Evolutionary conservation across 1,140 invertebrate species (phyloP).

Genomic region (Drosophila hydei): DNA sequence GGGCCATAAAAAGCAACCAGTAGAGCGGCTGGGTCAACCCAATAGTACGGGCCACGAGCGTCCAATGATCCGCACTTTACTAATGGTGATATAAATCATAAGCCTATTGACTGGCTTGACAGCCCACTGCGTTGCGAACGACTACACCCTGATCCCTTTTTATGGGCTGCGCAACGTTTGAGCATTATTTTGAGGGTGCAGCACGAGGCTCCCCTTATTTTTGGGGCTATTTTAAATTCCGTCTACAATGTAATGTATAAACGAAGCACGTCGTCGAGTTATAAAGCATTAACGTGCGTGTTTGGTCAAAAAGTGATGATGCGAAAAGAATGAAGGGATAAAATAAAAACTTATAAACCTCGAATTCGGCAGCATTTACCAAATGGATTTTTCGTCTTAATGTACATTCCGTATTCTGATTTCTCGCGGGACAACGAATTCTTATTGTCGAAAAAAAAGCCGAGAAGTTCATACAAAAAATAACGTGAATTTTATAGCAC

Average conservation of each 20-base stretch:
- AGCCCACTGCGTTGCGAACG: slow-evolving; percentile 44
- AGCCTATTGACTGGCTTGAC: slow-evolving; percentile 69
- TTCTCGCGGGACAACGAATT: background rate
- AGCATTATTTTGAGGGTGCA: slow-evolving; percentile 41
- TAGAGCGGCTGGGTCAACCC: background rate
- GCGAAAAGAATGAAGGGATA: slow-evolving; percentile 16
- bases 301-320: slow-evolving; percentile 46
- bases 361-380: slow-evolving; percentile 10
- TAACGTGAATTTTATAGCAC: slow-evolving; percentile 13
- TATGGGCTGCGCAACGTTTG: slow-evolving; percentile 71
- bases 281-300: slow-evolving; percentile 58
- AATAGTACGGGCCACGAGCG: slow-evolving; percentile 10
- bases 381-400: slow-evolving; percentile 24
- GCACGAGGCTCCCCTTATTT: background rate
- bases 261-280: slow-evolving; percentile 56
- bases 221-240: slow-evolving; percentile 58
- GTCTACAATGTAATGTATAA: slow-evolving; percentile 51
- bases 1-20: slow-evolving; percentile 21
- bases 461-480: background rate
- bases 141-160: slow-evolving; percentile 73
- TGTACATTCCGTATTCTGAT: slow-evolving; percentile 13
- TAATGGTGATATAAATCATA: slow-evolving; percentile 80
- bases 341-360: background rate
- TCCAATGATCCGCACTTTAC: slow-evolving; percentile 59
- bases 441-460: background rate